phyloP scores from a whole-genome alignment of 2,797 vertebrate genomes.

The Cossypha niveicapilla region DNA sequence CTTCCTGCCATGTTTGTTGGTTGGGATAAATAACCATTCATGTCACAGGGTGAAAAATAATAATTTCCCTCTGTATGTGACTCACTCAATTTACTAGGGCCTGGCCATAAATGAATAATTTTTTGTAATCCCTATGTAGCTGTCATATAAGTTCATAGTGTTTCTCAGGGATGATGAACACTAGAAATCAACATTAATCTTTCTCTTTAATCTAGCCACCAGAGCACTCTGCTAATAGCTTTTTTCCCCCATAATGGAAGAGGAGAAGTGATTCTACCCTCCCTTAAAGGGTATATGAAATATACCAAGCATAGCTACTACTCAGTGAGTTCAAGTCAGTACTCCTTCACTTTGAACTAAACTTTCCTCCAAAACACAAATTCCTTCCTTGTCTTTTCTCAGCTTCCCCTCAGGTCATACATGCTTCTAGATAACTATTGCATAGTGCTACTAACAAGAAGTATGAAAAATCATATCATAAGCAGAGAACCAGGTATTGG shows the following conservation, averaged over 20 bases:
- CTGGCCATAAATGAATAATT: conserved; percentile 21
- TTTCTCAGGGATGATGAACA: not conserved
- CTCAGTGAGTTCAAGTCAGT: not conserved
- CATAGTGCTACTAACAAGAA: not conserved
- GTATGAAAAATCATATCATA: not conserved
- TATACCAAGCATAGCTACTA: not conserved
- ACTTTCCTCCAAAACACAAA: not conserved
- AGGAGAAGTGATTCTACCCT: not conserved
- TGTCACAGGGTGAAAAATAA: conserved; percentile 46
- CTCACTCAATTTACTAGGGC: conserved; percentile 14
- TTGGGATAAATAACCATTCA: conserved; percentile 45
- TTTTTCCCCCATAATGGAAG: not conserved
- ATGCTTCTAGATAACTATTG: not conserved
- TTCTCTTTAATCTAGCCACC: conserved; percentile 26
- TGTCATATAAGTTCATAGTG: not conserved
- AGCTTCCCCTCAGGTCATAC: not conserved
- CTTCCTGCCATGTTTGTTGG: not conserved
- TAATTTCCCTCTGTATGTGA: conserved; percentile 21
- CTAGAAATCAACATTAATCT: conserved; percentile 27
- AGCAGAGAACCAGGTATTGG: not conserved
- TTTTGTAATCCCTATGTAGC: not conserved
- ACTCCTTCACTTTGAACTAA: not conserved
- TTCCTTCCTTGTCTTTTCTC: not conserved
- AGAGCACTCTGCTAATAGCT: not conserved
- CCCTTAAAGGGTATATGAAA: not conserved